Conservation (phyloP, 2,888 invertebrate species). For the Drosophila subsilvestris region DNA sequence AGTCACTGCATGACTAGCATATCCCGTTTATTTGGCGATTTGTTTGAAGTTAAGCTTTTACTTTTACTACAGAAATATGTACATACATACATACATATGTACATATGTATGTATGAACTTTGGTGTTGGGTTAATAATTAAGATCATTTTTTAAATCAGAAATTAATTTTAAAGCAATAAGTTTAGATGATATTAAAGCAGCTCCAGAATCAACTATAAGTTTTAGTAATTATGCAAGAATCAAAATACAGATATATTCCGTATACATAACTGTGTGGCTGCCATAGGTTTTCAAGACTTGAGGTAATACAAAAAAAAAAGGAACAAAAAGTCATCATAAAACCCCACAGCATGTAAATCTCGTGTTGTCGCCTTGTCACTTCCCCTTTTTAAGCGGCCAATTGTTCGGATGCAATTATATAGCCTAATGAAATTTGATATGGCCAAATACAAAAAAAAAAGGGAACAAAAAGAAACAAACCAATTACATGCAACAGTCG, state of each 20-base stretch:
- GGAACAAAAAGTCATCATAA: slow-evolving; percentile 15
- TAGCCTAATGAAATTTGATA: slow-evolving; percentile 76
- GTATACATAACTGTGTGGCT: no score
- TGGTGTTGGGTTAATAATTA: not conserved
- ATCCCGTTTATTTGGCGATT: not conserved
- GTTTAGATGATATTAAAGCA: no score
- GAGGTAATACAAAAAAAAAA: not conserved
- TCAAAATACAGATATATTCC: not conserved
- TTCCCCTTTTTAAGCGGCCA: slow-evolving; percentile 24
- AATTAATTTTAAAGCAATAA: no score
- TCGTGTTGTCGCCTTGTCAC: slow-evolving; percentile 16
- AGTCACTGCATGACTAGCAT: slow-evolving; percentile 31
- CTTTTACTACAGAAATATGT: slow-evolving; percentile 11
- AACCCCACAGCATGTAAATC: slow-evolving; percentile 21
- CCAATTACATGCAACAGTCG: slow-evolving; percentile 61
- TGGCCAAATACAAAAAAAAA: slow-evolving; percentile 51
- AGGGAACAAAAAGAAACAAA: slow-evolving; percentile 43
- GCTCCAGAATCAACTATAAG: no score
- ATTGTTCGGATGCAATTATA: slow-evolving; percentile 69
- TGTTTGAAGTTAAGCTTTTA: not conserved
- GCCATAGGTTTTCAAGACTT: no score
- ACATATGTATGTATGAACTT: no score
- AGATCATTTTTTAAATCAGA: not conserved
- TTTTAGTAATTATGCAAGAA: no score
- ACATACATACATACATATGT: no score